Percentiles rank a stretch among this genome's conserved stretches.
phyloP scores from a whole-genome alignment of 2,888 invertebrate species.

The Drosophila niveifrons region DNA sequence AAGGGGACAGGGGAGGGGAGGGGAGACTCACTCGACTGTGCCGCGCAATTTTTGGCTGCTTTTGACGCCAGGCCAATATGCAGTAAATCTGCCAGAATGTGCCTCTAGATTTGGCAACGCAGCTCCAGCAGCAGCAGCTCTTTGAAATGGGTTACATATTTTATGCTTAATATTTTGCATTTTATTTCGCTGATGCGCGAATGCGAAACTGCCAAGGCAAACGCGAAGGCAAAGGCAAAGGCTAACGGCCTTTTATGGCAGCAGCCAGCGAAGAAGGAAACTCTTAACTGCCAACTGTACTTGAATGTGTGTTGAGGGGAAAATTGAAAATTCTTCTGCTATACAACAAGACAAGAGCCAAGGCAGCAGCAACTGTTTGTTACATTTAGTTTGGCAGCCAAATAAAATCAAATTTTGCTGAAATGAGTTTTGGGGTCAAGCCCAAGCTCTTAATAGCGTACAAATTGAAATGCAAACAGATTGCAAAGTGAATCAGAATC shows the following conservation, averaged over 20 bases:
- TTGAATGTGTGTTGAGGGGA: conserved; percentile 34
- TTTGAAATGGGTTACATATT: conserved; percentile 82
- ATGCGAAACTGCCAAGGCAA: conserved; percentile 26
- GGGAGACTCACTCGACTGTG: conserved; percentile 57
- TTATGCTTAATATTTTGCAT: conserved; percentile 83
- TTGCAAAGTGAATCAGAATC: conserved; percentile 4
- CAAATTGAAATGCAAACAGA: conserved; percentile 10
- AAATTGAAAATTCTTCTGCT: conserved; percentile 29
- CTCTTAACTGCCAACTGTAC: conserved; percentile 64
- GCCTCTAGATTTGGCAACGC: conserved; percentile 79
- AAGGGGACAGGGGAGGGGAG: conserved; percentile 20
- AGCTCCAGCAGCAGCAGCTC: conserved; percentile 54
- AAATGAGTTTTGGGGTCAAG: not conserved
- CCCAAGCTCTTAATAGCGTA: not conserved
- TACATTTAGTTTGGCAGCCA: conserved; percentile 53
- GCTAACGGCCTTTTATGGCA: conserved; percentile 55
- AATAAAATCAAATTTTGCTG: conserved; percentile 42
- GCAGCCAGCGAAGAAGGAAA: conserved; percentile 35
- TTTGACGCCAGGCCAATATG: conserved; percentile 85
- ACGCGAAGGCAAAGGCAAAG: conserved; percentile 27
- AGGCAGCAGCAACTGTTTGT: conserved; percentile 44
- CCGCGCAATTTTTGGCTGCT: conserved; percentile 77
- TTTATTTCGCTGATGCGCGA: conserved; percentile 67
- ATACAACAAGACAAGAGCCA: not conserved
- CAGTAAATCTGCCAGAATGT: conserved; percentile 85